Evolutionary conservation across 2,888 invertebrate genomes (phyloP), one percentile per base, ranked within the genome.

Genomic region (Euplexia lucipara): DNA sequence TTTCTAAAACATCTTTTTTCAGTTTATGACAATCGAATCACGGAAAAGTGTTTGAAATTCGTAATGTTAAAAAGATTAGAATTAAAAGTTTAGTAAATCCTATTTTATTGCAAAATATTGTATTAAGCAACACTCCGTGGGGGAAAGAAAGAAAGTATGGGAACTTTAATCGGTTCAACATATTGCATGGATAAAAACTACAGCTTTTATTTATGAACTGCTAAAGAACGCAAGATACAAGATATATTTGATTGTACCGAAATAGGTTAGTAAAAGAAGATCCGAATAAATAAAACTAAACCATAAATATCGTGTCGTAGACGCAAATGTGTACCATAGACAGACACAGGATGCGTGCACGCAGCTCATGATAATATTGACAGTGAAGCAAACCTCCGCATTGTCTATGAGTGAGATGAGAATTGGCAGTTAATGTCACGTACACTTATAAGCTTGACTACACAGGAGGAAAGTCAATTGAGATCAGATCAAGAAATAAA

Each of bases 361-460:
- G 85, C 83, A 83, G 74, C 83, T 73, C 79, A 72, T 72, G 74
- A 83, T 81, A 91, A 91, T 92, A 91, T 92, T 92, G 90, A 92
- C 88, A 82, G 75, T 84, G 83, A 84, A 83, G 83, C 83, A 83
- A 86, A 83, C 79, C 68, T 74, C 74, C 48, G 54, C 70, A 78
- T 82, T 82, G 79, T 78, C 79, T 81, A 80, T 68, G 51, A 70
- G 47, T 74, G 77, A 70, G 71, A 77, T 73, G 71, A 79, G 67
- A 74, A 70, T 62, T 64, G 70, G 57, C 72, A 64, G 44, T 58
- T 64, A 63, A 52, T 67, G 66, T 67, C 66, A 42, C 69, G 51
- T 47, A 52, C 57, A 67, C 65, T 61, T 49, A 41, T 7, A 51
- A 7, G 70, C 49, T 41, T 69, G 22, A 48, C 39, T 66, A 41